A percentile compares a stretch with the other conserved stretches of the same genome.
These are phyloP conservation scores for Magallana gigas DNA, from an alignment of 1,140 invertebrate species.

Conservation along the genomic window DNA sequence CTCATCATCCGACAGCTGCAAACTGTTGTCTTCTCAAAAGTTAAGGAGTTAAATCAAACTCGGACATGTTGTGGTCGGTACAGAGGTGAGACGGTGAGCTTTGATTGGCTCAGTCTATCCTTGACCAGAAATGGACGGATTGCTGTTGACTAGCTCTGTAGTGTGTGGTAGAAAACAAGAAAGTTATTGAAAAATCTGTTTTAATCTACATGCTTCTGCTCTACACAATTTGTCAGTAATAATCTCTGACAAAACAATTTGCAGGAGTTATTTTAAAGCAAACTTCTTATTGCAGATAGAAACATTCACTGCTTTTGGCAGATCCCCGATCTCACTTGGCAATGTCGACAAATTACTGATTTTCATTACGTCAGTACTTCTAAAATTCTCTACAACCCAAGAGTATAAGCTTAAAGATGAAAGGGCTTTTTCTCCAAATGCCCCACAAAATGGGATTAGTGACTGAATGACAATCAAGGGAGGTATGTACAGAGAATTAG, in stretches of 20 bases:
- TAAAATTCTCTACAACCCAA: not conserved
- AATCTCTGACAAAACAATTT: slow-evolving; percentile 27
- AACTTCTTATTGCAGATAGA: not conserved
- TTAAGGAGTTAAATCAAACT: slow-evolving; percentile 12
- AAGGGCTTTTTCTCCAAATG: not conserved
- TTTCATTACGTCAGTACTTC: slow-evolving; percentile 17
- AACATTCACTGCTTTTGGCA: not conserved
- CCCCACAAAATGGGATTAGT: not conserved
- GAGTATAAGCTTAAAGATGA: slow-evolving; percentile 2
- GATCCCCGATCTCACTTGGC: not conserved
- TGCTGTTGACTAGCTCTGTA: not conserved
- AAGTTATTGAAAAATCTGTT: not conserved
- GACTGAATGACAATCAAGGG: not conserved
- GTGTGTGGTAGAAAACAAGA: not conserved
- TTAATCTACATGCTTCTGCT: not conserved
- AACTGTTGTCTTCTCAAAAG: not conserved
- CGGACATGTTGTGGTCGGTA: not conserved
- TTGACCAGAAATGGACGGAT: slow-evolving; percentile 11
- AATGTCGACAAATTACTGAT: slow-evolving; percentile 4
- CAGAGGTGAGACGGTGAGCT: not conserved
- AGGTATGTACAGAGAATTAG: not conserved
- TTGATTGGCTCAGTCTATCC: not conserved
- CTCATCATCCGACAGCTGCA: slow-evolving; percentile 3
- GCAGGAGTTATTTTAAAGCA: not conserved
- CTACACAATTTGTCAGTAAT: not conserved